A percentile compares a stretch with the other conserved stretches of the same genome.
Evolutionary conservation across 2,888 invertebrate genomes (phyloP).

Genomic region (Acrobasis consociella): DNA sequence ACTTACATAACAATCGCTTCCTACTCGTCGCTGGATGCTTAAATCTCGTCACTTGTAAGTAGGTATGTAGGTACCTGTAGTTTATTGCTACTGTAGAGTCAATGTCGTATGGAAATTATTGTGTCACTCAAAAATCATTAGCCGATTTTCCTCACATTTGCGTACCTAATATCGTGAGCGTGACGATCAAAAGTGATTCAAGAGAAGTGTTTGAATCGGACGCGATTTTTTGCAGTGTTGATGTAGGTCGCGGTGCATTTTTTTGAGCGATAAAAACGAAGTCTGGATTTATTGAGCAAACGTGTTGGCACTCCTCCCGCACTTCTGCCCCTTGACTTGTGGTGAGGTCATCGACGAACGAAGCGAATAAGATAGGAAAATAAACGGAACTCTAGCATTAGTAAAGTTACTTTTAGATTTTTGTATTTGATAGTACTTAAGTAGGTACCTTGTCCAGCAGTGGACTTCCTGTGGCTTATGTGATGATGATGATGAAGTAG

Average conservation of each 20-base stretch:
- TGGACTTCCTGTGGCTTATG: too few relatives aligned
- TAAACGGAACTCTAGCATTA: background rate
- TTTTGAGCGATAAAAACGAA: slow-evolving; percentile 58
- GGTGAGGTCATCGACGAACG: slow-evolving; percentile 57
- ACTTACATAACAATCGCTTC: slow-evolving; percentile 27
- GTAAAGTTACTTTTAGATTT: too few relatives aligned
- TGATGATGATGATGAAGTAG: too few relatives aligned
- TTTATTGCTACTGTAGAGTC: slow-evolving; percentile 3
- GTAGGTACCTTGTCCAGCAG: too few relatives aligned
- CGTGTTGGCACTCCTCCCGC: slow-evolving; percentile 34
- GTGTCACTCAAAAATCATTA: slow-evolving; percentile 12
- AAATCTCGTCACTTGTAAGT: background rate
- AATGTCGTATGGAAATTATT: slow-evolving; percentile 22
- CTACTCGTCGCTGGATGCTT: slow-evolving; percentile 12
- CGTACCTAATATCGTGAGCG: slow-evolving; percentile 20
- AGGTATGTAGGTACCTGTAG: too few relatives aligned
- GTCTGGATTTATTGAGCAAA: slow-evolving; percentile 51
- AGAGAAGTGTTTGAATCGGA: slow-evolving; percentile 20
- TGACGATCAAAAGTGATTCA: slow-evolving; percentile 5
- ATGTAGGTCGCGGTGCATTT: slow-evolving; percentile 73
- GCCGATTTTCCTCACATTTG: slow-evolving; percentile 18
- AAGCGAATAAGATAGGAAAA: slow-evolving; percentile 29
- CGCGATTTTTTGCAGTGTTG: slow-evolving; percentile 61
- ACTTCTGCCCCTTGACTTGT: slow-evolving; percentile 32
- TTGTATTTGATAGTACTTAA: too few relatives aligned